A percentile compares a stretch with the other conserved stretches of the same genome.
These are phyloP conservation scores for Byasa hedistus DNA, from an alignment of 2,888 invertebrate genomes.

Conservation along the genomic window DNA sequence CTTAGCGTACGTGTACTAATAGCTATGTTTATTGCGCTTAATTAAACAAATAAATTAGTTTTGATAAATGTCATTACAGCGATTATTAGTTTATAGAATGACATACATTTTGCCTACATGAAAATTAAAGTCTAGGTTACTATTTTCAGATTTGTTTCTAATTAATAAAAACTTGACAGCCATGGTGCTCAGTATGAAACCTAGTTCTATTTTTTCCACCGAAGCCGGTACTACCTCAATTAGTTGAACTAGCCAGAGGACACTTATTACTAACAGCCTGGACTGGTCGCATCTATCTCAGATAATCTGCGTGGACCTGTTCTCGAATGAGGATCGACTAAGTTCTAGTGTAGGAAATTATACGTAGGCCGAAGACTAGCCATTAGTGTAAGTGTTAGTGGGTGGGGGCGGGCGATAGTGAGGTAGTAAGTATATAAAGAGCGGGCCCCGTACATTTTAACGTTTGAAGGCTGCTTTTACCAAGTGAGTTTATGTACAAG, in stretches of 20 bases:
- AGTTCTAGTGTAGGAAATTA: constrained; percentile 24
- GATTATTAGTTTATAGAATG: not conserved
- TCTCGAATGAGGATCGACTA: constrained; percentile 17
- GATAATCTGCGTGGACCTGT: constrained; percentile 29
- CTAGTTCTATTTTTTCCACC: not conserved
- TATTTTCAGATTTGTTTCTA: not conserved
- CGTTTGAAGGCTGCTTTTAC: not conserved
- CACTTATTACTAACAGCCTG: constrained; percentile 20
- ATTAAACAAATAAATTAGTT: no score
- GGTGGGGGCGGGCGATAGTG: constrained; percentile 24
- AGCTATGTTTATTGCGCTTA: not conserved
- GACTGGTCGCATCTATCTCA: constrained; percentile 20
- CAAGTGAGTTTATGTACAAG: not conserved
- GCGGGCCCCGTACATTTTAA: constrained; percentile 6
- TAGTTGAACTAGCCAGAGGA: constrained; percentile 6
- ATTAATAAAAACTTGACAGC: not conserved
- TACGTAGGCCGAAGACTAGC: constrained; percentile 21
- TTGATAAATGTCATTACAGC: no score
- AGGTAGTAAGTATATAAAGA: constrained; percentile 16
- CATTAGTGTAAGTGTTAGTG: constrained; percentile 27
- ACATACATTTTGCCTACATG: no score
- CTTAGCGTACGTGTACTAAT: not conserved
- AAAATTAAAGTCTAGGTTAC: no score
- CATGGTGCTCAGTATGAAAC: not conserved
- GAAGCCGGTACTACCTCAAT: not conserved